These are phyloP conservation scores for Drosophila saltans DNA, from an alignment of 1,140 invertebrate species.

Conservation along the genomic window DNA sequence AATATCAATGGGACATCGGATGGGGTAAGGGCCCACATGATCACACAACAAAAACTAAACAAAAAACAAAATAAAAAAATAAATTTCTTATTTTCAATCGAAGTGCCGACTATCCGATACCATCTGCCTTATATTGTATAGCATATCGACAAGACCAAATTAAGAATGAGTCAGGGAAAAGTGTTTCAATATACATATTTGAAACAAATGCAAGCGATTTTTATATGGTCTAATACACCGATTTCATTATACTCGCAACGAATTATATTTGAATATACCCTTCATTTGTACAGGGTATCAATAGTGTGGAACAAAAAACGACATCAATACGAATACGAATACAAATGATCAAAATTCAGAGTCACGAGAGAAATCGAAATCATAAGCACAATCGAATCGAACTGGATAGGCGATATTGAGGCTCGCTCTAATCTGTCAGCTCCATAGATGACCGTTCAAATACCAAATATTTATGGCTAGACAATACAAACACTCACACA, in stretches of 20 bases:
- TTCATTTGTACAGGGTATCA: neutral
- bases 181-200: no score
- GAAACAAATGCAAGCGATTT: no score
- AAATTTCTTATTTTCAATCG: neutral
- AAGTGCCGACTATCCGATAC: neutral
- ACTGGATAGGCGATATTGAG: constrained; percentile 4
- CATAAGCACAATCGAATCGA: constrained; percentile 21
- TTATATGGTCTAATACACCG: no score
- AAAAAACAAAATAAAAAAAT: constrained; percentile 1
- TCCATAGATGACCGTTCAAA: constrained; percentile 15
- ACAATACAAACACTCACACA: neutral
- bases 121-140: no score
- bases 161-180: no score
- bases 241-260: no score
- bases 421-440: constrained; percentile 6
- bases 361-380: constrained; percentile 25
- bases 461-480: constrained; percentile 17
- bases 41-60: constrained; percentile 20
- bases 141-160: no score
- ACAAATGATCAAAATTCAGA: constrained; percentile 21
- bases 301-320: constrained; percentile 9
- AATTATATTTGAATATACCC: neutral
- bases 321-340: constrained; percentile 14
- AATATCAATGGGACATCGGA: constrained; percentile 13
- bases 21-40: constrained; percentile 17